A percentile compares a stretch with the other conserved stretches of the same genome.
Conservation (phyloP, 2,888 invertebrate species). For the Caenorhabditis imperialis region DNA sequence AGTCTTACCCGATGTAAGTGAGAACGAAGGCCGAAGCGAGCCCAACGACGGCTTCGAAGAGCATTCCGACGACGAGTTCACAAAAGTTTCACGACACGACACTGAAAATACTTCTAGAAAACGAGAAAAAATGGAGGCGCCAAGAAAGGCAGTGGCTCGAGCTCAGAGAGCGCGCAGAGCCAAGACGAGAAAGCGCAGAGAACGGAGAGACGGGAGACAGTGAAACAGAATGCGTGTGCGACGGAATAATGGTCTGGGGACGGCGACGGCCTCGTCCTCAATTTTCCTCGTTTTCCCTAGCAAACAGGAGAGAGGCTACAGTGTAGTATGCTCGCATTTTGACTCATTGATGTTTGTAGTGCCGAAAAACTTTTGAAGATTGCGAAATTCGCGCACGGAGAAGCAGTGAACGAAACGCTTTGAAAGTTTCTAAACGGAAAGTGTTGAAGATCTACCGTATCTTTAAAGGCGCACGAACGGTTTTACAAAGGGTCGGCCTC, state of each 20-base stretch:
- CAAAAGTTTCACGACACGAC: constrained; percentile 29
- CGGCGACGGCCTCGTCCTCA: constrained; percentile 33
- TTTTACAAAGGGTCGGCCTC: too few relatives aligned
- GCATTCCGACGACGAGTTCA: constrained; percentile 15
- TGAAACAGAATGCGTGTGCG: constrained; percentile 2
- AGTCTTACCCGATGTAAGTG: constrained; percentile 43
- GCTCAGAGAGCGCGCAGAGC: constrained; percentile 14
- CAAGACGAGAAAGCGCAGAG: constrained; percentile 3
- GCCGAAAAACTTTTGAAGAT: too few relatives aligned
- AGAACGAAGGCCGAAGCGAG: constrained; percentile 30
- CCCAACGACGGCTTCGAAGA: constrained; percentile 38
- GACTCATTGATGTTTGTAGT: too few relatives aligned
- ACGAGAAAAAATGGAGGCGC: constrained; percentile 15
- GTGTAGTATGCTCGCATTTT: constrained; percentile 31
- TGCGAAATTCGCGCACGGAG: too few relatives aligned
- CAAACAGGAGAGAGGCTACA: constrained; percentile 37
- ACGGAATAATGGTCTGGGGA: constrained; percentile 41
- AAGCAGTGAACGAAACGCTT: too few relatives aligned
- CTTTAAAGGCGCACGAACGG: too few relatives aligned
- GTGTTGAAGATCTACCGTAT: too few relatives aligned
- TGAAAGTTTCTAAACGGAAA: too few relatives aligned
- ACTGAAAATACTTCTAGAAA: neutral
- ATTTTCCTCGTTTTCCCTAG: constrained; percentile 36
- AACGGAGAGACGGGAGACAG: constrained; percentile 15
- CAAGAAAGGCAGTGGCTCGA: constrained; percentile 12